These are phyloP conservation scores for Plectropomus leopardus DNA, from an alignment of 2,113 vertebrate species.

Conservation along the genomic window DNA sequence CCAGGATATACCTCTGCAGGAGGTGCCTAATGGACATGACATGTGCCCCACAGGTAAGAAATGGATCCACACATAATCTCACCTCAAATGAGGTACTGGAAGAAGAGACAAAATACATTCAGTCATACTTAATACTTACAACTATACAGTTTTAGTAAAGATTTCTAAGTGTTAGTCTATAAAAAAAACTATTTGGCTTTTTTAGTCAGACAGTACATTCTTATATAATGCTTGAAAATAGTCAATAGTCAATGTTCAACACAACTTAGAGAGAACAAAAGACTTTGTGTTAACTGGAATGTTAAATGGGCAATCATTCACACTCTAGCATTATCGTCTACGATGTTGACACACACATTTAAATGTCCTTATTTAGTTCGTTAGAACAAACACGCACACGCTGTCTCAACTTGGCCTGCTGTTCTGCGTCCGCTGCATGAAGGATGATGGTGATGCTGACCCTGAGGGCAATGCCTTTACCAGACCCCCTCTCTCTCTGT, in stretches of 20 bases:
- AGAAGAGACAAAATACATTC: background rate
- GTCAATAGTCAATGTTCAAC: constrained; percentile 32
- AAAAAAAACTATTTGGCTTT: background rate
- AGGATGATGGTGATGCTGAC: constrained; percentile 68
- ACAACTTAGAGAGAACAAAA: constrained; percentile 44
- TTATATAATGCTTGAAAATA: background rate
- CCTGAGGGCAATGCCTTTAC: constrained; percentile 80
- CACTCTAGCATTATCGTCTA: constrained; percentile 50
- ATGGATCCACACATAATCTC: background rate
- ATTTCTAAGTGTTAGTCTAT: background rate
- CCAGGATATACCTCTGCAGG: constrained; percentile 90
- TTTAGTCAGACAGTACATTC: background rate
- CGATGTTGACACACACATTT: constrained; percentile 42
- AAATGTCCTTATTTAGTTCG: constrained; percentile 28
- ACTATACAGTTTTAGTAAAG: background rate
- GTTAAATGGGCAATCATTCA: constrained; percentile 26
- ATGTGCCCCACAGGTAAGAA: constrained; percentile 88
- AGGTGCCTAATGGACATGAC: constrained; percentile 94
- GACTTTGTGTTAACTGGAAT: constrained; percentile 47
- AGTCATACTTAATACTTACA: no score
- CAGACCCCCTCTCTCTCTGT: constrained; percentile 59
- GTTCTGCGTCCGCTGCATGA: constrained; percentile 39
- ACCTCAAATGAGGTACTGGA: background rate
- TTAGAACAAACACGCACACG: constrained; percentile 29
- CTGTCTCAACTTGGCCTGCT: constrained; percentile 46